Evolutionary conservation across 2,888 invertebrate species (phyloP).

Genomic region (Nomada lathburiana): DNA sequence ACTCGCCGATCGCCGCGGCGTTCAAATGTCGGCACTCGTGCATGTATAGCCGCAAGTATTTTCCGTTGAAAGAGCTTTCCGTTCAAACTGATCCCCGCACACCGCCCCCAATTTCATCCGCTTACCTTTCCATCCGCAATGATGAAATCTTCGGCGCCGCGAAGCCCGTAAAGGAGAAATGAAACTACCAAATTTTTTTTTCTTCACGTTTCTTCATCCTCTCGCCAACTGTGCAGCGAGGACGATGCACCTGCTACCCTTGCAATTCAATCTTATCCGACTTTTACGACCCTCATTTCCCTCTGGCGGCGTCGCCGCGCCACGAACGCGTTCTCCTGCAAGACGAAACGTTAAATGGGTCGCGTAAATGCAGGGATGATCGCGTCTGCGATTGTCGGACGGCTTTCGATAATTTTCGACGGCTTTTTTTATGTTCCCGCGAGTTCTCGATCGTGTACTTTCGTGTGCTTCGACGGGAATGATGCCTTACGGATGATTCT

Average conservation of each 20-base stretch:
- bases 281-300: slow-evolving; percentile 1
- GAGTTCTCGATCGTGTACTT: not conserved
- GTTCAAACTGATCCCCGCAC: slow-evolving; percentile 44
- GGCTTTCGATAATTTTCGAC: not conserved
- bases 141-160: slow-evolving; percentile 65
- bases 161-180: slow-evolving; percentile 59
- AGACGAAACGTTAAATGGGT: not conserved
- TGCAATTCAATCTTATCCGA: slow-evolving; percentile 34
- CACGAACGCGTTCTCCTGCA: not conserved
- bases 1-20: slow-evolving; percentile 36
- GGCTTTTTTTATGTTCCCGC: not conserved
- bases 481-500: not conserved
- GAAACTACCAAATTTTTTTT: slow-evolving; percentile 63
- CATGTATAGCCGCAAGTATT: slow-evolving; percentile 63
- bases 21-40: slow-evolving; percentile 31
- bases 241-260: slow-evolving; percentile 46
- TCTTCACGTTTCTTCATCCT: not conserved
- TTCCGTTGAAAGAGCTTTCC: slow-evolving; percentile 56
- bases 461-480: not conserved
- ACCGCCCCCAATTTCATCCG: slow-evolving; percentile 27
- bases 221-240: slow-evolving; percentile 13
- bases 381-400: not conserved
- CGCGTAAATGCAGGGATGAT: not conserved
- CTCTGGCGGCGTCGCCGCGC: not conserved
- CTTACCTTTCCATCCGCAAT: slow-evolving; percentile 26